Evolutionary conservation across 2,113 vertebrate genomes (phyloP).

Genomic region (Sinocyclocheilus rhinocerous): DNA sequence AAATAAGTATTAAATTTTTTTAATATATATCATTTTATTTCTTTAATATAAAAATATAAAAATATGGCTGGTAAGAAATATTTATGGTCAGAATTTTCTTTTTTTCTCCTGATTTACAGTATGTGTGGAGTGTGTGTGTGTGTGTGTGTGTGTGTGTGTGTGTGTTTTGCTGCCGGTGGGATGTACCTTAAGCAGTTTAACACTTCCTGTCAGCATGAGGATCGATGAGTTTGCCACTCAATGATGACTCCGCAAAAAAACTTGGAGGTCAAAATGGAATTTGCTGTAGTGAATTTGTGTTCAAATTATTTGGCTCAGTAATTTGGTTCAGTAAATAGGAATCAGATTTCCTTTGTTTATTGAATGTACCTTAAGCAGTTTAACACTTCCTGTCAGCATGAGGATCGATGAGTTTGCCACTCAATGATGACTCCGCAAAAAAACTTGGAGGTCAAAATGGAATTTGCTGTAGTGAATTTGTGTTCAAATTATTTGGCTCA

Average conservation of each 20-base stretch:
- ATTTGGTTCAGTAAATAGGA: neutral
- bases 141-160: slow-evolving; percentile 17
- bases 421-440: neutral
- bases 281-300: neutral
- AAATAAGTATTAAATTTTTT: too few species aligned
- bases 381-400: slow-evolving; percentile 28
- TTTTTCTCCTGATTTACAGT: neutral
- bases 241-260: neutral
- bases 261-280: too few species aligned
- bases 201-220: slow-evolving; percentile 22
- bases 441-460: neutral
- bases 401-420: slow-evolving; percentile 30
- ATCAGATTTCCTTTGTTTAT: neutral
- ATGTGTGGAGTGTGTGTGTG: neutral
- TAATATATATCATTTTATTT: too few species aligned
- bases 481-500: neutral
- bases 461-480: neutral
- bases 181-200: slow-evolving; percentile 36
- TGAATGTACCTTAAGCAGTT: slow-evolving; percentile 34
- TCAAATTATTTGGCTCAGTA: neutral
- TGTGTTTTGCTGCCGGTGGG: slow-evolving; percentile 13
- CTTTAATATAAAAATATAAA: too few species aligned
- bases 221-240: slow-evolving; percentile 26
- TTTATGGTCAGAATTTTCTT: neutral
- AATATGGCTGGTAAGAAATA: neutral